Evolutionary conservation across 2,797 vertebrate species (phyloP).

Genomic region (Aeoliscus strigatus): DNA sequence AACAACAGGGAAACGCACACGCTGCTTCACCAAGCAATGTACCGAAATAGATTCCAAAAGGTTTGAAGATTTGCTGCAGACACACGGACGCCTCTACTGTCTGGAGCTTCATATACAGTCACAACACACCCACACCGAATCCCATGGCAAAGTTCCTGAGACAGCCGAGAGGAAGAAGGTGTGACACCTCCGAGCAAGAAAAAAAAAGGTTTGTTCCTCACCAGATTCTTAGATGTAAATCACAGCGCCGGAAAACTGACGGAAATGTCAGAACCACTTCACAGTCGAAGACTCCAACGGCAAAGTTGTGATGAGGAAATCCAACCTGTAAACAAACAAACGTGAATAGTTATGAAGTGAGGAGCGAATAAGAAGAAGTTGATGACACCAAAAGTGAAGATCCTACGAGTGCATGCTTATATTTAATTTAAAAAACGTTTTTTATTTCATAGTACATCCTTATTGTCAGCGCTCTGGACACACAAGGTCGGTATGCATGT

Average conservation of each 20-base stretch:
- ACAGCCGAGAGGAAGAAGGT: not conserved
- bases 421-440: too few species aligned
- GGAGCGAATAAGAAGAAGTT: too few species aligned
- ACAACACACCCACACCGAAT: not conserved
- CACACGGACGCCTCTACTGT: too few species aligned
- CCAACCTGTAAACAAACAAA: constrained; percentile 21
- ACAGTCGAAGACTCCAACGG: constrained; percentile 2
- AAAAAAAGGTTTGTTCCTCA: constrained; percentile 23
- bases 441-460: too few species aligned
- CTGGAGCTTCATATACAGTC: too few species aligned
- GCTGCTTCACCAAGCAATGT: too few species aligned
- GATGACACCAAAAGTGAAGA: constrained; percentile 4
- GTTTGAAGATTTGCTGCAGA: too few species aligned
- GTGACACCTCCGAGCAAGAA: not conserved
- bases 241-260: constrained; percentile 12
- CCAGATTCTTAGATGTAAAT: constrained; percentile 36
- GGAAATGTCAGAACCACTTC: constrained; percentile 10
- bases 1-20: too few species aligned
- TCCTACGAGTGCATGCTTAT: too few species aligned
- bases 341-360: constrained; percentile 1
- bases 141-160: not conserved
- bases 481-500: too few species aligned
- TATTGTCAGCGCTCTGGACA: too few species aligned
- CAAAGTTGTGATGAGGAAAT: constrained; percentile 10
- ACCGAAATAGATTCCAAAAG: too few species aligned